phyloP scores from a whole-genome alignment of 1,140 invertebrate species.

The Homarus americanus region DNA sequence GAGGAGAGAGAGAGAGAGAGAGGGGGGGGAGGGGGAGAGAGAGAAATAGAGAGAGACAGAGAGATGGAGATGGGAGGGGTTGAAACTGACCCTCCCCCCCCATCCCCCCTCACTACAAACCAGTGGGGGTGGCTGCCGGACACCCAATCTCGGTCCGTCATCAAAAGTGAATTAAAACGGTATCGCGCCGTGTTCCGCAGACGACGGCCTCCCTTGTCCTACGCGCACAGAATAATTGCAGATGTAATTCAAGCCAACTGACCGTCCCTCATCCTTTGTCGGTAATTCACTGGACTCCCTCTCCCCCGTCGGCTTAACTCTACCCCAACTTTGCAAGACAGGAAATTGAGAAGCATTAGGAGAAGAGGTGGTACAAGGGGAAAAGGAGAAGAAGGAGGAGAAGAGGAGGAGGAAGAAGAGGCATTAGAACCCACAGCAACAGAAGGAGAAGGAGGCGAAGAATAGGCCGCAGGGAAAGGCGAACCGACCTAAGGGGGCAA shows the following conservation, averaged over 20 bases:
- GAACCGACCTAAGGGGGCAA: neutral
- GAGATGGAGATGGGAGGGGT: constrained; percentile 16
- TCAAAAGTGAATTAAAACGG: constrained; percentile 73
- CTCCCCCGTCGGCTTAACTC: constrained; percentile 49
- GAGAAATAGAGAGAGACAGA: constrained; percentile 10
- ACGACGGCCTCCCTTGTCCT: constrained; percentile 54
- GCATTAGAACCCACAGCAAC: neutral
- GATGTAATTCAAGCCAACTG: constrained; percentile 71
- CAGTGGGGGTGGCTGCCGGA: constrained; percentile 7
- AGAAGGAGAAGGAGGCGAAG: neutral
- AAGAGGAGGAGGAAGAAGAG: constrained; percentile 12
- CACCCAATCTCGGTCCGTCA: constrained; percentile 68
- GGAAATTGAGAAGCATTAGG: constrained; percentile 66
- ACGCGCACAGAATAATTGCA: constrained; percentile 69
- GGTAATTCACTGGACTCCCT: constrained; percentile 63
- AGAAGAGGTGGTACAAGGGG: neutral
- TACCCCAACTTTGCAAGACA: constrained; percentile 63
- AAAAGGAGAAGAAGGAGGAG: constrained; percentile 10
- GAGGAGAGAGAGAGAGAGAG: neutral
- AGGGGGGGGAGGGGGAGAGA: neutral
- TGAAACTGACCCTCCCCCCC: neutral
- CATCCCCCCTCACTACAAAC: constrained; percentile 9
- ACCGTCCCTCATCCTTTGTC: constrained; percentile 70
- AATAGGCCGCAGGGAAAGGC: neutral
- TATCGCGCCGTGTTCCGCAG: constrained; percentile 55